phyloP scores from a whole-genome alignment of 2,113 vertebrate species.

The Dryoscopus gambensis region DNA sequence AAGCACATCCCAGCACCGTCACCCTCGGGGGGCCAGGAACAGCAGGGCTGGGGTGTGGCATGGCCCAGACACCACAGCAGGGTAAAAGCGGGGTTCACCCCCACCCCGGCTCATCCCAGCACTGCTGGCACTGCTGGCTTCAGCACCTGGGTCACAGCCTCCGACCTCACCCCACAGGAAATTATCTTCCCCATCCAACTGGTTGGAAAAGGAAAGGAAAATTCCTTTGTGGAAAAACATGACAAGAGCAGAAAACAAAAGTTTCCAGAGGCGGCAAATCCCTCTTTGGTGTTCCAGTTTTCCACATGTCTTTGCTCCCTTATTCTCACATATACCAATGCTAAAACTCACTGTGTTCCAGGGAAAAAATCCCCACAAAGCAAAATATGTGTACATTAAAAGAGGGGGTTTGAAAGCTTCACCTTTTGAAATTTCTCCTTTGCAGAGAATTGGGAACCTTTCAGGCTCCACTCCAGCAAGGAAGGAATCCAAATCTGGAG shows the following conservation, averaged over 20 bases:
- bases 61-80: rapidly evolving
- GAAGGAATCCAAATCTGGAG: not conserved
- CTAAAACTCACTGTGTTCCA: not conserved
- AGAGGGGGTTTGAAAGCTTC: not conserved
- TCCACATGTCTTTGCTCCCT: not conserved
- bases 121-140: rapidly evolving
- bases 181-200: not conserved
- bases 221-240: not conserved
- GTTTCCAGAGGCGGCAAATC: not conserved
- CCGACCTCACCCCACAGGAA: not conserved
- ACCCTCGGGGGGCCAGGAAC: rapidly evolving
- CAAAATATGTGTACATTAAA: rapidly evolving
- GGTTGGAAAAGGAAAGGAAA: not conserved
- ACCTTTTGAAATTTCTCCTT: not conserved
- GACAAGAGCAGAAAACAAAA: not conserved
- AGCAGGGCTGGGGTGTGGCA: not conserved
- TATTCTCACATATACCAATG: rapidly evolving
- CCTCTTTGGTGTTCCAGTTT: not conserved
- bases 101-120: not conserved
- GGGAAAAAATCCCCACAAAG: not conserved
- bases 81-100: not conserved
- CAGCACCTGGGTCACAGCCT: not conserved
- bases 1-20: not conserved
- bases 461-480: not conserved
- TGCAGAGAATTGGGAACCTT: not conserved